phyloP scores from a whole-genome alignment of 2,113 vertebrate genomes.

The Salvelinus alpinus region DNA sequence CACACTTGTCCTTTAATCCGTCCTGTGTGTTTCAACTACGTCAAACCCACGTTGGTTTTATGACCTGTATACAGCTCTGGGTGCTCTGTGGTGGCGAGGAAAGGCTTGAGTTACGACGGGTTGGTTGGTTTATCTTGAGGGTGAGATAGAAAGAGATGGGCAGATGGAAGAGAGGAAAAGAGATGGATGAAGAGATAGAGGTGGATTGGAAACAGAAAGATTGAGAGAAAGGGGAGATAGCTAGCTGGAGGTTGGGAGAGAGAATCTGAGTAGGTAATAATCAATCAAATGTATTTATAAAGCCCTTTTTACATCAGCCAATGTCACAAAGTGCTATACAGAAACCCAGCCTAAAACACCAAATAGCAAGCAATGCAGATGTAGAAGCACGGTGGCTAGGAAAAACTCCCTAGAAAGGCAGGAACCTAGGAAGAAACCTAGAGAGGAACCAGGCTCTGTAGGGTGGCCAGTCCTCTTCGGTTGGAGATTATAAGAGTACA shows the following conservation, averaged over 20 bases:
- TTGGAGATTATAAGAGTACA: no score
- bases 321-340: no score
- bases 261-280: slow-evolving; percentile 39
- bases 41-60: slow-evolving; percentile 51
- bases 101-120: slow-evolving; percentile 61
- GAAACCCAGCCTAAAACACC: no score
- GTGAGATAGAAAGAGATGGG: background rate
- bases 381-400: no score
- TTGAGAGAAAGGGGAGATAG: background rate
- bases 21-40: slow-evolving; percentile 60
- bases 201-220: background rate
- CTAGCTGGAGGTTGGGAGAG: background rate
- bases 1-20: slow-evolving; percentile 65
- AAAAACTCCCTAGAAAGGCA: no score
- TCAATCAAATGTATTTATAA: no score
- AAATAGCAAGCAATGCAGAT: no score
- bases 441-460: no score
- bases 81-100: slow-evolving; percentile 53
- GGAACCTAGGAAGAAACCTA: no score
- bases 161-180: background rate
- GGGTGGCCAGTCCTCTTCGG: no score
- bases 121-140: slow-evolving; percentile 62
- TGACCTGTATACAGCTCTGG: slow-evolving; percentile 49
- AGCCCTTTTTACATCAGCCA: no score
- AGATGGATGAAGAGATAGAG: background rate